Percentiles rank a stretch among this genome's conserved stretches.
These are phyloP conservation scores for Drosophila rhopaloa DNA, from an alignment of 1,140 invertebrate genomes.

Conservation along the genomic window DNA sequence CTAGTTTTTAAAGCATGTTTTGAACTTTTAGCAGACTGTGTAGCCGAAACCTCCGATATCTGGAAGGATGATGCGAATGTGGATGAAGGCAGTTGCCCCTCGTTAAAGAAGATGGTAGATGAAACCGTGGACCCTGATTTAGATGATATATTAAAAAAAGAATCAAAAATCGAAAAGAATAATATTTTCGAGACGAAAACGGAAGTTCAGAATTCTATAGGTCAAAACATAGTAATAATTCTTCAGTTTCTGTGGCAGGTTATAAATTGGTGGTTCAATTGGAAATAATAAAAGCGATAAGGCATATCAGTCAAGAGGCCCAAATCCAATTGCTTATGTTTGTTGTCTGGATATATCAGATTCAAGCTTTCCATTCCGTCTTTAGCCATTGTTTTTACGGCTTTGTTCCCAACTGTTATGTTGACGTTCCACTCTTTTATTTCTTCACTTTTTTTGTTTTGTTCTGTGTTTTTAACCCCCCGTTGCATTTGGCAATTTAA, in stretches of 20 bases:
- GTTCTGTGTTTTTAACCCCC: neutral
- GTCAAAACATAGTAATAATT: neutral
- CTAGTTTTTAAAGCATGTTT: too few species aligned
- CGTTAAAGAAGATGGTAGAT: neutral
- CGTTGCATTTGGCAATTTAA: conserved; percentile 63
- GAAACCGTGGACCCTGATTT: neutral
- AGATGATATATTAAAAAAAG: neutral
- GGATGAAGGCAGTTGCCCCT: conserved; percentile 1
- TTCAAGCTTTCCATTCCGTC: conserved; percentile 12
- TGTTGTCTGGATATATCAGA: neutral
- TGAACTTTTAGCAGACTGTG: conserved; percentile 7
- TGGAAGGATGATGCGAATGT: neutral
- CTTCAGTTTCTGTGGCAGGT: conserved; percentile 7
- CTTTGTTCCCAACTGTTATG: conserved; percentile 42
- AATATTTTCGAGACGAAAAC: neutral
- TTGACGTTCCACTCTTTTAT: conserved; percentile 57
- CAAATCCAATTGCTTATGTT: conserved; percentile 1
- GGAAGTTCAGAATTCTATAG: neutral
- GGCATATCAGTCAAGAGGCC: neutral
- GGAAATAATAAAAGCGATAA: conserved; percentile 9
- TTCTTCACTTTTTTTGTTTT: conserved; percentile 14
- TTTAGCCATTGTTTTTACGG: conserved; percentile 20
- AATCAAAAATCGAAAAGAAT: neutral
- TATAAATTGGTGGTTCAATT: conserved; percentile 8
- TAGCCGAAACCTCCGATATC: neutral